Evolutionary conservation across 2,797 vertebrate species (phyloP), one percentile per base, ranked within the genome.

Genomic region (Steatocranus sp.): DNA sequence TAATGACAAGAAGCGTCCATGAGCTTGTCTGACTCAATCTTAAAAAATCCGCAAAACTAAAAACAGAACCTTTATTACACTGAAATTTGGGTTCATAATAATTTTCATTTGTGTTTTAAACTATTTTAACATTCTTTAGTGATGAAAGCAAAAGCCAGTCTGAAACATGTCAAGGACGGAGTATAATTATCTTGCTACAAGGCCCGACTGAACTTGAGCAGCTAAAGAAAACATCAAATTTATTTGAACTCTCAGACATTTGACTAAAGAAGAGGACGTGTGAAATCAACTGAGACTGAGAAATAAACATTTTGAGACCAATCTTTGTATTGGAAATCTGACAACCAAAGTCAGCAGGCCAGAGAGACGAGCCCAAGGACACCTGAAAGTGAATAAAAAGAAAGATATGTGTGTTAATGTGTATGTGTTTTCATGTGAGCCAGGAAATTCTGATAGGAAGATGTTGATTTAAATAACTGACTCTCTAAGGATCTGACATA

Each of bases 391-490:
- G 84, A 86, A 89, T 51, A 54, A 49, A 32, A 89, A 68, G 73
- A 82, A 76, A 85, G 51, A 87, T 53, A 38, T 80, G 58, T 81
- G 68, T 48, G 76, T 49, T 51, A 53, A 50, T n/a, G 51, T 36
- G 75, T 76, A 79, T 83, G 83, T 83, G 83, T 89, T 86, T 86
- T 83, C 78, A 75, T 79, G 87, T 76, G 88, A 86, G 90, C 86
- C 79, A 75, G 86, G 85, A 91, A 88, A 93, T 86, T 93, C 87
- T 84, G 90, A 91, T 93, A 91, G 94, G 91, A 93, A 93, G 93
- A 94, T 94, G 94, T 92, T 94, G 95, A 96, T 96, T 96, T 96
- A 94, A 96, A 96, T 94, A 94, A 95, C 94, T 82, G 95, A 96
- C 94, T 95, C 92, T 95, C 94, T 93, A 93, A 94, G 95, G 96